Conservation (phyloP, 64 coral and sea anemone genomes). For the Stichodactyla helianthus region DNA sequence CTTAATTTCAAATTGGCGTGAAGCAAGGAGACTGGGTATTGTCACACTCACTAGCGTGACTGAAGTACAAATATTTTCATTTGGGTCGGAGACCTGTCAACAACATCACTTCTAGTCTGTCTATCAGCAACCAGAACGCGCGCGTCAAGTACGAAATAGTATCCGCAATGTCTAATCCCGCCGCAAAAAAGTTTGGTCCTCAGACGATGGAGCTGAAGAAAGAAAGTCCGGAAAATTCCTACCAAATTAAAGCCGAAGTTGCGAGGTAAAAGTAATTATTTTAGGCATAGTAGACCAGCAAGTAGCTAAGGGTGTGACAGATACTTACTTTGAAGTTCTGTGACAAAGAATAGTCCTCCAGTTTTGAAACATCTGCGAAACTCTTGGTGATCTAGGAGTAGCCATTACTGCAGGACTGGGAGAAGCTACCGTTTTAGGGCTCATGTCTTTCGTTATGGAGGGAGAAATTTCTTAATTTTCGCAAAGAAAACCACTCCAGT, state of each 20-base stretch:
- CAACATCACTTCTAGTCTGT: constrained; percentile 13
- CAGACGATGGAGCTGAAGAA: constrained; percentile 63
- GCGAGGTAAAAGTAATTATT: constrained; percentile 54
- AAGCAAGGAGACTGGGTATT: neutral
- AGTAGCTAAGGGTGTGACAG: constrained; percentile 21
- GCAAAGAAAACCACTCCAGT: neutral
- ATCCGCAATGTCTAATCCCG: constrained; percentile 33
- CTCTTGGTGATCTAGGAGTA: neutral
- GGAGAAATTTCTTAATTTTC: neutral
- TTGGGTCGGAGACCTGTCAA: constrained; percentile 34
- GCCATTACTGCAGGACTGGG: neutral
- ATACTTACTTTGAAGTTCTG: neutral
- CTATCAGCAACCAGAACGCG: neutral
- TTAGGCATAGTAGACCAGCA: neutral
- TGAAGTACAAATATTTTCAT: neutral
- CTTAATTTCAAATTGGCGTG: neutral
- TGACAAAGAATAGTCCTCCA: constrained; percentile 13
- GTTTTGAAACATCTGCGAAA: constrained; percentile 33
- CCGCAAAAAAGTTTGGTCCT: constrained; percentile 41
- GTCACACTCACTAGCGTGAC: constrained; percentile 2
- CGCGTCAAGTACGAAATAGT: constrained; percentile 27
- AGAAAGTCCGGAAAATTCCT: constrained; percentile 71
- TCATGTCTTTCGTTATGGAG: neutral
- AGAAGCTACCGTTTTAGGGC: neutral
- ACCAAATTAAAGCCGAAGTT: constrained; percentile 63